These are phyloP conservation scores for Anticlea derivata DNA, from an alignment of 2,888 invertebrate genomes.

Conservation along the genomic window DNA sequence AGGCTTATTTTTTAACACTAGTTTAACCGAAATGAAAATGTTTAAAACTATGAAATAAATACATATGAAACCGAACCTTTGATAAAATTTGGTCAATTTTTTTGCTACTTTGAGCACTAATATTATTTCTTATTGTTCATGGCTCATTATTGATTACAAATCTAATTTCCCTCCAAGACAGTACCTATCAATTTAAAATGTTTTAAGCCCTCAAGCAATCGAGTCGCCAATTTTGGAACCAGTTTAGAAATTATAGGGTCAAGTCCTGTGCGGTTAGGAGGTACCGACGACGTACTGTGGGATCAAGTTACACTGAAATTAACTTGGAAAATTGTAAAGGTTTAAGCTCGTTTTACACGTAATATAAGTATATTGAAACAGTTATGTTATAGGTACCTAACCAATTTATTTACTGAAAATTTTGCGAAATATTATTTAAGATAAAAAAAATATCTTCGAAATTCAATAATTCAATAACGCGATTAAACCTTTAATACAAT, in stretches of 20 bases:
- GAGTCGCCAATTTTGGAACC: slow-evolving; percentile 80
- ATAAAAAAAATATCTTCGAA: too few species aligned
- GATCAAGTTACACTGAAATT: slow-evolving; percentile 11
- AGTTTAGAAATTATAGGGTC: slow-evolving; percentile 83
- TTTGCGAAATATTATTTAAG: too few species aligned
- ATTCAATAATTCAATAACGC: too few species aligned
- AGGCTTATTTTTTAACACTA: slow-evolving; percentile 2
- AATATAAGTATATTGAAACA: too few species aligned
- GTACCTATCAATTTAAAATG: slow-evolving; percentile 58
- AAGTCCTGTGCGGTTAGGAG: slow-evolving; percentile 45
- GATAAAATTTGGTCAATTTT: too few species aligned
- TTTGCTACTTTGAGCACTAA: neutral
- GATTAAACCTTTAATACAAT: too few species aligned
- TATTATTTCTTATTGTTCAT: slow-evolving; percentile 1
- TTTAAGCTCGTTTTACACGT: too few species aligned
- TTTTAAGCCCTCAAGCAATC: slow-evolving; percentile 65
- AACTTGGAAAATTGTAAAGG: slow-evolving; percentile 5
- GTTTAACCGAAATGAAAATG: too few species aligned
- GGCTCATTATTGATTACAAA: slow-evolving; percentile 68
- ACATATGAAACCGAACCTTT: too few species aligned
- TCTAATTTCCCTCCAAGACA: slow-evolving; percentile 64
- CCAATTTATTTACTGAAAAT: too few species aligned
- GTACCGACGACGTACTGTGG: slow-evolving; percentile 61
- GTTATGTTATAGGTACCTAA: too few species aligned
- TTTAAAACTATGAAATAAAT: too few species aligned